Evolutionary conservation across 37 sponge, comb jelly and placozoan species (phyloP).

Genomic region (Beroe forskalii): DNA sequence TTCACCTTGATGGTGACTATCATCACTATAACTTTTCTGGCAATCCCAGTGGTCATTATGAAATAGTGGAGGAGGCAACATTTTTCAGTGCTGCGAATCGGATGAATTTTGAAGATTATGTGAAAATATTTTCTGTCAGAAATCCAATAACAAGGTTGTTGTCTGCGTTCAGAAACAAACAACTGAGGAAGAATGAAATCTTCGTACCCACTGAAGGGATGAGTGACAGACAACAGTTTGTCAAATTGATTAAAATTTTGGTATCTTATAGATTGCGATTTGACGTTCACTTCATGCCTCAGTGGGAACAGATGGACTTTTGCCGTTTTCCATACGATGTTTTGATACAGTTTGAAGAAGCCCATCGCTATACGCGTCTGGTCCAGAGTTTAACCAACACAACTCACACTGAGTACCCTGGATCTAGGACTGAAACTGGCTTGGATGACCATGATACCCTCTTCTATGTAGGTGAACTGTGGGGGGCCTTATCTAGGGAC

Average conservation of each 20-base stretch:
- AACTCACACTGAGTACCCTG: background rate
- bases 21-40: background rate
- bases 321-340: constrained; percentile 4
- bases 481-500: background rate
- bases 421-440: background rate
- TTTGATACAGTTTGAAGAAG: background rate
- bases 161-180: background rate
- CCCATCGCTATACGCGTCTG: background rate
- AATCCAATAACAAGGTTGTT: background rate
- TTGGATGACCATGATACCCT: background rate
- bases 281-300: background rate
- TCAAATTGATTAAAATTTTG: too few species aligned
- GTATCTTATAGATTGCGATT: background rate
- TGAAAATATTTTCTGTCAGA: background rate
- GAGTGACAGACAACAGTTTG: background rate
- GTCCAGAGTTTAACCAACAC: background rate
- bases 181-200: background rate
- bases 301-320: background rate
- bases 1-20: background rate
- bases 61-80: background rate
- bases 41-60: background rate
- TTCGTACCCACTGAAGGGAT: background rate
- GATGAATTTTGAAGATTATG: background rate
- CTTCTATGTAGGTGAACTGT: background rate
- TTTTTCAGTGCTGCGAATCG: background rate